phyloP scores from a whole-genome alignment of 2,888 invertebrate genomes.

The Alloscopus bannaensis region DNA sequence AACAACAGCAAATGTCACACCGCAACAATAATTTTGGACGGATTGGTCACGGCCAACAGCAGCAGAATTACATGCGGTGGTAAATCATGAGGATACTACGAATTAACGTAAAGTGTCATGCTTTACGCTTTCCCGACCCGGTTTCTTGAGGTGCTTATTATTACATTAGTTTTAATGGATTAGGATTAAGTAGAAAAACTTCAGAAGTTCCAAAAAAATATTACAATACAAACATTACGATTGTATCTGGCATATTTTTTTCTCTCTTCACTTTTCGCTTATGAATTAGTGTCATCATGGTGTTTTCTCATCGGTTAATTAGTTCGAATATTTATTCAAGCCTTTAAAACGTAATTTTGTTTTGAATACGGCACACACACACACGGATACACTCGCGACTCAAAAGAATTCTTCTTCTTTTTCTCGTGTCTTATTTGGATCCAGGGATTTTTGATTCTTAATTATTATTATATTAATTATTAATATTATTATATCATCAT shows the following conservation, averaged over 20 bases:
- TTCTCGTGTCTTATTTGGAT: slow-evolving; percentile 25
- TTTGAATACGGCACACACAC: slow-evolving; percentile 18
- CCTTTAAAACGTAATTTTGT: slow-evolving; percentile 21
- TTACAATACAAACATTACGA: slow-evolving; percentile 44
- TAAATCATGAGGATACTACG: slow-evolving; percentile 7
- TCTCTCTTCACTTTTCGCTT: not conserved
- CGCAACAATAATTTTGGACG: slow-evolving; percentile 22
- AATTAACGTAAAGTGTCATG: not conserved
- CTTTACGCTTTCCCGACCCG: slow-evolving; percentile 10
- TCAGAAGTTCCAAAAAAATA: too few species aligned
- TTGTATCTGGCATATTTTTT: slow-evolving; percentile 46
- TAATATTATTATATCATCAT: too few species aligned
- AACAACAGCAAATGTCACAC: slow-evolving; percentile 12
- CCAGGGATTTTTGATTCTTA: slow-evolving; percentile 27
- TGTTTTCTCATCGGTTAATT: too few species aligned
- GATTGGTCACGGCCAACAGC: slow-evolving; percentile 32
- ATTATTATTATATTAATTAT: not conserved
- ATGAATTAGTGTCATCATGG: slow-evolving; percentile 3
- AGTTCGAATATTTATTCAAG: too few species aligned
- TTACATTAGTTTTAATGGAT: slow-evolving; percentile 52
- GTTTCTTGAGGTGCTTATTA: slow-evolving; percentile 1
- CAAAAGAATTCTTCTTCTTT: not conserved
- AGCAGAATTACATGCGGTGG: slow-evolving; percentile 39
- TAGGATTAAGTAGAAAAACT: slow-evolving; percentile 36
- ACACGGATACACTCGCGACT: not conserved